Evolutionary conservation across 2,888 invertebrate genomes (phyloP).

Genomic region (Esperia sulphurella): DNA sequence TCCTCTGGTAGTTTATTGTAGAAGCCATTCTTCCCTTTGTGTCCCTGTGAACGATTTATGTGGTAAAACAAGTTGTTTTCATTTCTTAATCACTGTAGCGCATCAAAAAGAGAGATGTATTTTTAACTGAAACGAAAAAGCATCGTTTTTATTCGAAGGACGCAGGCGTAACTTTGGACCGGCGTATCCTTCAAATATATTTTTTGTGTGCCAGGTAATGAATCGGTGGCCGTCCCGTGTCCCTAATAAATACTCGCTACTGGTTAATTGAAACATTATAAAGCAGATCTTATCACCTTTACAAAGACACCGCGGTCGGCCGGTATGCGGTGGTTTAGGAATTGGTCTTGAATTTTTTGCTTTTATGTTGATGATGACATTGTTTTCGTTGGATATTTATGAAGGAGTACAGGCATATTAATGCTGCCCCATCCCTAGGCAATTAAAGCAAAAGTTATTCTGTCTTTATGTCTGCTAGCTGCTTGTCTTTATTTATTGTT

Average conservation of each 20-base stretch:
- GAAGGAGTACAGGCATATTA: neutral
- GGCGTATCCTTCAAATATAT: slow-evolving; percentile 45
- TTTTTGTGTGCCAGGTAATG: slow-evolving; percentile 57
- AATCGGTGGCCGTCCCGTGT: slow-evolving; percentile 48
- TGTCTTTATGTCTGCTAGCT: no score
- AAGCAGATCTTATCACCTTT: slow-evolving; percentile 62
- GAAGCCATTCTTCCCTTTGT: no score
- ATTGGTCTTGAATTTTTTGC: slow-evolving; percentile 33
- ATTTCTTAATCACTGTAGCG: no score
- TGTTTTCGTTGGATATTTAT: neutral
- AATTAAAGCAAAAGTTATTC: no score
- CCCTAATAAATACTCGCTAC: slow-evolving; percentile 75
- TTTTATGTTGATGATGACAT: slow-evolving; percentile 19
- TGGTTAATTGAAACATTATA: slow-evolving; percentile 79
- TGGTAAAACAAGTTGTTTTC: no score
- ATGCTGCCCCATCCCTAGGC: neutral
- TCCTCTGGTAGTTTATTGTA: no score
- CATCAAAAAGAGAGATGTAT: no score
- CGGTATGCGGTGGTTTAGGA: slow-evolving; percentile 40
- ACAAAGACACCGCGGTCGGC: slow-evolving; percentile 52
- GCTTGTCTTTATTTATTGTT: no score
- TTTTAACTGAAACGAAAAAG: no score
- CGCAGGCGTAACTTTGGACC: slow-evolving; percentile 27
- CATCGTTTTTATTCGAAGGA: no score
- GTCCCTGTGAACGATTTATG: no score